phyloP scores from a whole-genome alignment of 1,140 invertebrate genomes.

The Drosophila persimilis region DNA sequence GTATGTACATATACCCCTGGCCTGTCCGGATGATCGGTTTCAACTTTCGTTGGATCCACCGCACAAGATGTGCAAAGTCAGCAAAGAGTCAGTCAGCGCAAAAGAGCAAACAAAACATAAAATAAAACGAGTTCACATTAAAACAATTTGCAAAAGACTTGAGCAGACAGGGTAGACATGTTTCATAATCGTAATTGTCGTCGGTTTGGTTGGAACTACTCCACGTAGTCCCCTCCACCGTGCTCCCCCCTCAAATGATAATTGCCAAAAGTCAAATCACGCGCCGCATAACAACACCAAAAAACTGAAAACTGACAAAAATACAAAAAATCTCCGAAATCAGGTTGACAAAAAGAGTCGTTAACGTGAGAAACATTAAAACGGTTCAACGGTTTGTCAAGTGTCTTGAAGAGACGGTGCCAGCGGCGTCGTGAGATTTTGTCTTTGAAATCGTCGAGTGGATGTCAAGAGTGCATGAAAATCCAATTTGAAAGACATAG shows the following conservation, averaged over 20 bases:
- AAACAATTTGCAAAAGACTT: slow-evolving; percentile 47
- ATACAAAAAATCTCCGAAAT: slow-evolving; percentile 18
- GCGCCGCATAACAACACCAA: slow-evolving; percentile 10
- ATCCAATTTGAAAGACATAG: slow-evolving; percentile 5
- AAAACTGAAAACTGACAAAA: slow-evolving; percentile 17
- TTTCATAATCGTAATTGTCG: slow-evolving; percentile 35
- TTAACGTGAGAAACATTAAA: slow-evolving; percentile 18
- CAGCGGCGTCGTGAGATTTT: slow-evolving; percentile 5
- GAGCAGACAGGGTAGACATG: slow-evolving; percentile 31
- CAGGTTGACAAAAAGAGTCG: slow-evolving; percentile 46
- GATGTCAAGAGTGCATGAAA: slow-evolving; percentile 27
- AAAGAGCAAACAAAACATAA: not conserved
- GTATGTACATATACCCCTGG: not conserved
- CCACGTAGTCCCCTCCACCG: too few relatives aligned
- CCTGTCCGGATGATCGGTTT: slow-evolving; percentile 31
- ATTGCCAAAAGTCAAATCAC: slow-evolving; percentile 53
- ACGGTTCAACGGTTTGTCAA: slow-evolving; percentile 11
- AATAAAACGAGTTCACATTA: slow-evolving; percentile 29
- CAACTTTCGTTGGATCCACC: slow-evolving; percentile 43
- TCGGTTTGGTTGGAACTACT: too few relatives aligned
- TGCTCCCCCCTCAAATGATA: slow-evolving; percentile 21
- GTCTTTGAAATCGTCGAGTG: slow-evolving; percentile 8
- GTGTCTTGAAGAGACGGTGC: not conserved
- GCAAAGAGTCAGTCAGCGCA: slow-evolving; percentile 5
- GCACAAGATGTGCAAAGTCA: slow-evolving; percentile 27